These are phyloP conservation scores for Anaspis maculata DNA, from an alignment of 2,888 invertebrate genomes.

Conservation along the genomic window DNA sequence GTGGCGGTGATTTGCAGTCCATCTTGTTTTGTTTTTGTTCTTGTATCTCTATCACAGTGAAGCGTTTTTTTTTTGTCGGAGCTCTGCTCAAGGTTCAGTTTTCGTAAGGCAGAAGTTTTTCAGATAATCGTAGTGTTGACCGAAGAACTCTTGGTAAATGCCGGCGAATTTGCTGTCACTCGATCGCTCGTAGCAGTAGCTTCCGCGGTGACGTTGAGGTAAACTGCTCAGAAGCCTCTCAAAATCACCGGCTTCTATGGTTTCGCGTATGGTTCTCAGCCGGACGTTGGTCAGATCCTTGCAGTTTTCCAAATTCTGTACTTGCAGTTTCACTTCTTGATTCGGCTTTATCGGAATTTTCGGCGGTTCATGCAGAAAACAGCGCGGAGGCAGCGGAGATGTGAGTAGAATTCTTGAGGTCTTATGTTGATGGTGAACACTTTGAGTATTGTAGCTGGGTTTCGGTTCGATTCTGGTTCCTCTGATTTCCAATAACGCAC, in stretches of 20 bases:
- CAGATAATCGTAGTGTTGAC: slow-evolving; percentile 42
- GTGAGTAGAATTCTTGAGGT: not conserved
- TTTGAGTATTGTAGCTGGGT: not conserved
- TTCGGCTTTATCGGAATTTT: slow-evolving; percentile 3
- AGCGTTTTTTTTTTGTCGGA: too few species aligned
- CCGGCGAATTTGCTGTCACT: slow-evolving; percentile 36
- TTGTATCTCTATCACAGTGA: too few species aligned
- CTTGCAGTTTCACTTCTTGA: not conserved
- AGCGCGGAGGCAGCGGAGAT: not conserved
- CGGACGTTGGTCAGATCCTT: slow-evolving; percentile 4
- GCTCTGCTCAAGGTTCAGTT: too few species aligned
- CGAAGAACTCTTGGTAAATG: slow-evolving; percentile 46
- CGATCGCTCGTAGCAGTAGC: slow-evolving; percentile 36
- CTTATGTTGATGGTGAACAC: not conserved
- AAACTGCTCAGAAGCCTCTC: slow-evolving; percentile 51
- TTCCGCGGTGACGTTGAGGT: not conserved
- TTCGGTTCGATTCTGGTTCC: not conserved
- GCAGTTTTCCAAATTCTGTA: too few species aligned
- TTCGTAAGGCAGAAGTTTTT: not conserved
- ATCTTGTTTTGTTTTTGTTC: slow-evolving; percentile 7
- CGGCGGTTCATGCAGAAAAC: too few species aligned
- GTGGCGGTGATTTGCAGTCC: slow-evolving; percentile 30
- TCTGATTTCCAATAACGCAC: too few species aligned
- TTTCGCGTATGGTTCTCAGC: slow-evolving; percentile 51
- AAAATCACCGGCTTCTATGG: slow-evolving; percentile 52